Conservation (phyloP, 2,797 vertebrate species). For the Premnoplex brunnescens region DNA sequence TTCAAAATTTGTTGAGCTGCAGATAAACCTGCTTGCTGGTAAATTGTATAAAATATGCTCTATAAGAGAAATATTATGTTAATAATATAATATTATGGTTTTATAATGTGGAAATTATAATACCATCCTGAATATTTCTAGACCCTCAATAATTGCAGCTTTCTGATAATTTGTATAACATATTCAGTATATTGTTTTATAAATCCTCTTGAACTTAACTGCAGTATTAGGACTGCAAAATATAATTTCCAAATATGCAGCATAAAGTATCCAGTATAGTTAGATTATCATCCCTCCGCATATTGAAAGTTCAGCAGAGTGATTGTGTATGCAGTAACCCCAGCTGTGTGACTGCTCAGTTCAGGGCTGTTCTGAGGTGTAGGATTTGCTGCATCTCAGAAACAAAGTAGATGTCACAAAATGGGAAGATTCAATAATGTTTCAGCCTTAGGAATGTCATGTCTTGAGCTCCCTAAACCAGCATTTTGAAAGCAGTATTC, state of each 20-base stretch:
- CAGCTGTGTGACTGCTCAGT: fast-evolving
- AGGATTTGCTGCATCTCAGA: neutral
- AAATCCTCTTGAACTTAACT: neutral
- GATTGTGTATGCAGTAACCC: neutral
- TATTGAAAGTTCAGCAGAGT: neutral
- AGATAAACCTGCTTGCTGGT: neutral
- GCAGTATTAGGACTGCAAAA: neutral
- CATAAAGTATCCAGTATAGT: neutral
- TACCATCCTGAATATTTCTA: neutral
- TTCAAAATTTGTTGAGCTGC: neutral
- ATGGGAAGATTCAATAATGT: neutral
- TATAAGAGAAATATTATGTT: neutral
- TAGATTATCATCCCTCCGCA: neutral
- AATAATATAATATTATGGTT: neutral
- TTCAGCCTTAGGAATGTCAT: neutral
- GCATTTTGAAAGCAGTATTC: neutral
- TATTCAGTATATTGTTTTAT: neutral
- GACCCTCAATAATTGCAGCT: neutral
- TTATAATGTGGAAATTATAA: neutral
- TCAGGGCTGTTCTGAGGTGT: neutral
- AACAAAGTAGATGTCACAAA: neutral
- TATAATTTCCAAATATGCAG: neutral
- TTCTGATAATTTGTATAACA: neutral
- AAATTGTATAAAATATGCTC: neutral
- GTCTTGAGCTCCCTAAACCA: neutral